Evolutionary conservation across 2,888 invertebrate species (phyloP).

Genomic region (Acanthosepion esculentum): DNA sequence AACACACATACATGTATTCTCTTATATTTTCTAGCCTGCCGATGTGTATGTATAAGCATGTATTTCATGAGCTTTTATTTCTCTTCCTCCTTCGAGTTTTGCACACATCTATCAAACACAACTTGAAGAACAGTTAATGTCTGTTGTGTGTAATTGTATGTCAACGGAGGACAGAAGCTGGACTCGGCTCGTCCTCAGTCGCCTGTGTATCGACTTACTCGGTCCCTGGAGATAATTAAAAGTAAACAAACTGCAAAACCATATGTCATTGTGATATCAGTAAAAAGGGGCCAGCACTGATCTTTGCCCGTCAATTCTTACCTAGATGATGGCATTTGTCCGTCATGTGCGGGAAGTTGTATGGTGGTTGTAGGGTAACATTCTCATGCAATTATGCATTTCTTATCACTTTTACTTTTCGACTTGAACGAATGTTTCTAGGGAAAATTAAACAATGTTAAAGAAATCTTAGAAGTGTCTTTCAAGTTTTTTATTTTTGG

Average conservation of each 20-base stretch:
- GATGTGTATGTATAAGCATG: not conserved
- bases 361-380: not conserved
- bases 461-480: not conserved
- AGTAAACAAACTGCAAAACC: slow-evolving; percentile 6
- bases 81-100: not conserved
- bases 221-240: not conserved
- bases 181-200: not conserved
- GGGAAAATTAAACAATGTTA: not conserved
- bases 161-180: not conserved
- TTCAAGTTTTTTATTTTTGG: not conserved
- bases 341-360: not conserved
- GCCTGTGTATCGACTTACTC: not conserved
- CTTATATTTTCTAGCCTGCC: not conserved
- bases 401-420: too few species aligned
- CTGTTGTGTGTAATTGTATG: not conserved
- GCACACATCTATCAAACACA: not conserved
- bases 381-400: too few species aligned
- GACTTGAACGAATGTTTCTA: not conserved
- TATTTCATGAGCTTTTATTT: not conserved
- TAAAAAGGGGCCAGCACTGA: not conserved
- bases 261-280: not conserved
- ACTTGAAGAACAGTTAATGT: slow-evolving; percentile 23
- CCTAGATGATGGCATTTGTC: not conserved
- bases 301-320: slow-evolving; percentile 2
- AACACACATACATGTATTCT: not conserved